Conservation (phyloP, 2,888 invertebrate species). For the Drosophila antonietae region DNA sequence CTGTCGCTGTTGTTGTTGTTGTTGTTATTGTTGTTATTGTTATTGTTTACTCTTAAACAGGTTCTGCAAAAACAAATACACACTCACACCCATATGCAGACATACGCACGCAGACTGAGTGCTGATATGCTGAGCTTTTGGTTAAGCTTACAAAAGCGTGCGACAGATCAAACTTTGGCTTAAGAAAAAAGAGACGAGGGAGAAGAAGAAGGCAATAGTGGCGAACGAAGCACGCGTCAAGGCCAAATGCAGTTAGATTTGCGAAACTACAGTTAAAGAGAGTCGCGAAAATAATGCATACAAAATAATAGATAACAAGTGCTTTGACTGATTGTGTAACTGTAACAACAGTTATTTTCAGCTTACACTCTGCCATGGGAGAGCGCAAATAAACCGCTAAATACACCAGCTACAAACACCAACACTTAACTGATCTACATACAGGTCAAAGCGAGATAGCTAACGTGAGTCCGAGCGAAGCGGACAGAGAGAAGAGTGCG, state of each 20-base stretch:
- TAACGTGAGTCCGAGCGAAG: background rate
- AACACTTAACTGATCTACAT: constrained; percentile 34
- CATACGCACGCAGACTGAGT: constrained; percentile 7
- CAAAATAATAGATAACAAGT: constrained; percentile 36
- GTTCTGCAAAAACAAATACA: constrained; percentile 53
- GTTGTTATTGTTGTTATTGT: constrained; percentile 31
- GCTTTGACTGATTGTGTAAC: constrained; percentile 50
- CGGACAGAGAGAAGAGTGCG: constrained; percentile 17
- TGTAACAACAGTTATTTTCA: constrained; percentile 58
- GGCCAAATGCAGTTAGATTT: constrained; percentile 56
- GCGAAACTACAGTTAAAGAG: constrained; percentile 47
- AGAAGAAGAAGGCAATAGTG: constrained; percentile 10
- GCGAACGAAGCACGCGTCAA: constrained; percentile 39
- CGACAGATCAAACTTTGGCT: constrained; percentile 19
- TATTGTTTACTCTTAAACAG: constrained; percentile 58
- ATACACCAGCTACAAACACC: constrained; percentile 28
- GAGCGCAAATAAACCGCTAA: constrained; percentile 60
- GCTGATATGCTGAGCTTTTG: constrained; percentile 58
- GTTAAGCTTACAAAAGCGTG: constrained; percentile 43
- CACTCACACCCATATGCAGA: background rate
- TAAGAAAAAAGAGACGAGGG: constrained; percentile 4
- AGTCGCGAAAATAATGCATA: constrained; percentile 48
- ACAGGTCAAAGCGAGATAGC: constrained; percentile 36
- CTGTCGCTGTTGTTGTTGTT: constrained; percentile 17
- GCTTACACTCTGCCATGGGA: constrained; percentile 14